These are phyloP conservation scores for Saccopteryx leptura DNA, from an alignment of 2,113 vertebrate species.

Conservation along the genomic window DNA sequence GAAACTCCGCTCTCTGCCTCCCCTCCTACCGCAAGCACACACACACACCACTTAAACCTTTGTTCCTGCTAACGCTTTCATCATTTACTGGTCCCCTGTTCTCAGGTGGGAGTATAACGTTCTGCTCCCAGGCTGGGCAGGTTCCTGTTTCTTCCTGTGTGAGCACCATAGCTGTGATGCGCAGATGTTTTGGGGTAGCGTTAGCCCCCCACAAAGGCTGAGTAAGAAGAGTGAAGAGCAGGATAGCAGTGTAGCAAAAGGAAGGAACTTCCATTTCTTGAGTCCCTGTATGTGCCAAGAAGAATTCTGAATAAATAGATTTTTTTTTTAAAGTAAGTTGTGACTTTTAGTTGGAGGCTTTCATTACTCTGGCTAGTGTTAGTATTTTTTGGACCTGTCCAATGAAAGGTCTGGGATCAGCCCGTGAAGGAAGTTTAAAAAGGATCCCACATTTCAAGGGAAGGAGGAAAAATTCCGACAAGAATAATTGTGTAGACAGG, in stretches of 20 bases:
- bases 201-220: slow-evolving; percentile 14
- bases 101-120: neutral
- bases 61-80: neutral
- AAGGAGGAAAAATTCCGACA: neutral
- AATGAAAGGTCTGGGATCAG: neutral
- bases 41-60: neutral
- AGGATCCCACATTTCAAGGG: neutral
- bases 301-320: slow-evolving; percentile 23
- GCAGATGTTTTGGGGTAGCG: neutral
- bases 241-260: neutral
- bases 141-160: neutral
- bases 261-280: neutral
- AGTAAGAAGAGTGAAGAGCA: neutral
- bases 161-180: slow-evolving; percentile 40
- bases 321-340: slow-evolving; percentile 12
- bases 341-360: neutral
- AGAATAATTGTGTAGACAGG: neutral
- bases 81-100: neutral
- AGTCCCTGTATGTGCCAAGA: neutral
- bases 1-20: neutral
- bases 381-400: neutral
- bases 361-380: neutral
- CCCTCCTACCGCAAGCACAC: neutral
- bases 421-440: neutral
- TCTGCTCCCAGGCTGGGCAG: neutral